phyloP scores from a whole-genome alignment of 2,888 invertebrate genomes.

The Pteria penguin region DNA sequence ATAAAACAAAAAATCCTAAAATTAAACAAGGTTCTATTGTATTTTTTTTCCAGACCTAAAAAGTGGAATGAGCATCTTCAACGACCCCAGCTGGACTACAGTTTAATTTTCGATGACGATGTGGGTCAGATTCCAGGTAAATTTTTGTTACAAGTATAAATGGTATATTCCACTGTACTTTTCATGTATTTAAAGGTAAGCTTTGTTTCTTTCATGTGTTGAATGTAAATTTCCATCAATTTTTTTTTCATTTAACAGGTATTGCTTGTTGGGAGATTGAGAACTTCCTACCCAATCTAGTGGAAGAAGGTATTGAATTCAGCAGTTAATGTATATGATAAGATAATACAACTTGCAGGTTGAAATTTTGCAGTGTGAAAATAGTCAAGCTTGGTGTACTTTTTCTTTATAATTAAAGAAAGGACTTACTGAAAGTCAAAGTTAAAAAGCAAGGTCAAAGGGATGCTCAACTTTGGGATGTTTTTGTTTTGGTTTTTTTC shows the following conservation, averaged over 20 bases:
- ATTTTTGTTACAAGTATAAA: neutral
- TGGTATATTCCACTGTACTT: too few relatives aligned
- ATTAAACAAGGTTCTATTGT: slow-evolving; percentile 14
- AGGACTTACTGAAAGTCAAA: too few relatives aligned
- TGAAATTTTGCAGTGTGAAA: too few relatives aligned
- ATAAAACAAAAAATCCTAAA: too few relatives aligned
- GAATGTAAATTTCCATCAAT: neutral
- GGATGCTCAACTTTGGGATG: too few relatives aligned
- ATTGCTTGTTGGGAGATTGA: slow-evolving; percentile 99
- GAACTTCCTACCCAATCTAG: slow-evolving; percentile 97
- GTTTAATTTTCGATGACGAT: slow-evolving; percentile 95
- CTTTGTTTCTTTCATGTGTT: too few relatives aligned
- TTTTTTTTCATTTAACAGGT: slow-evolving; percentile 81
- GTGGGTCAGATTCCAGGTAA: slow-evolving; percentile 92
- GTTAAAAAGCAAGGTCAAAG: too few relatives aligned
- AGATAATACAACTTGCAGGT: too few relatives aligned
- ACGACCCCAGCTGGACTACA: slow-evolving; percentile 97
- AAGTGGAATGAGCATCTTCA: slow-evolving; percentile 97
- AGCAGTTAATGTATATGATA: too few relatives aligned
- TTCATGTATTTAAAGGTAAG: too few relatives aligned
- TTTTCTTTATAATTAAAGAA: too few relatives aligned
- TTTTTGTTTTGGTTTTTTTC: neutral
- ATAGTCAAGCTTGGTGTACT: too few relatives aligned
- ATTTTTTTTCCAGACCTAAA: slow-evolving; percentile 89
- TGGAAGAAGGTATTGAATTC: slow-evolving; percentile 83